A percentile compares a stretch with the other conserved stretches of the same genome.
Evolutionary conservation across 2,797 vertebrate genomes (phyloP).

Genomic region (Lepilemur septentrionalis): DNA sequence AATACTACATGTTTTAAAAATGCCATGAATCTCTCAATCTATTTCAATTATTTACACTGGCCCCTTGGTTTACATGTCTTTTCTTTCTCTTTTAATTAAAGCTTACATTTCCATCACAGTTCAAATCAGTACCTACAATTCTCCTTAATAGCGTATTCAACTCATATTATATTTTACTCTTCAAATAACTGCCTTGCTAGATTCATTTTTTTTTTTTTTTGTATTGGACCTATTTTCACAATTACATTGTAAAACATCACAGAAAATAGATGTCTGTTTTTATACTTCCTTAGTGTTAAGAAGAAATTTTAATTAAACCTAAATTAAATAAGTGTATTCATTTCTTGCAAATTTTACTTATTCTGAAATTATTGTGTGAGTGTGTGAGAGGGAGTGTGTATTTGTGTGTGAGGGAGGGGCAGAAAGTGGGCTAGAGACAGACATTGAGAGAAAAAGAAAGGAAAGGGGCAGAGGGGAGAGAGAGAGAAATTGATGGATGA

Average conservation of each 20-base stretch:
- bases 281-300: not conserved
- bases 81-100: not conserved
- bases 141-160: not conserved
- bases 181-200: not conserved
- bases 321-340: not conserved
- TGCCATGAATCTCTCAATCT: not conserved
- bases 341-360: not conserved
- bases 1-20: not conserved
- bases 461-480: not conserved
- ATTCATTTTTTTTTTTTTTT: not conserved
- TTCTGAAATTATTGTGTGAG: not conserved
- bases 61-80: not conserved
- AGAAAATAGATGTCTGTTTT: not conserved
- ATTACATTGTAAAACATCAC: not conserved
- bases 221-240: not conserved
- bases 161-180: not conserved
- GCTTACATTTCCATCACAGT: not conserved
- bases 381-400: not conserved
- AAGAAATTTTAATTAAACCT: not conserved
- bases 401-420: too few species aligned
- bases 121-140: not conserved
- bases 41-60: not conserved
- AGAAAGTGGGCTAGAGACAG: not conserved
- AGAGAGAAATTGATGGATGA: not conserved
- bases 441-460: not conserved